These are phyloP conservation scores for Brachyalestes nurse DNA, from an alignment of 2,797 vertebrate species.

Conservation along the genomic window DNA sequence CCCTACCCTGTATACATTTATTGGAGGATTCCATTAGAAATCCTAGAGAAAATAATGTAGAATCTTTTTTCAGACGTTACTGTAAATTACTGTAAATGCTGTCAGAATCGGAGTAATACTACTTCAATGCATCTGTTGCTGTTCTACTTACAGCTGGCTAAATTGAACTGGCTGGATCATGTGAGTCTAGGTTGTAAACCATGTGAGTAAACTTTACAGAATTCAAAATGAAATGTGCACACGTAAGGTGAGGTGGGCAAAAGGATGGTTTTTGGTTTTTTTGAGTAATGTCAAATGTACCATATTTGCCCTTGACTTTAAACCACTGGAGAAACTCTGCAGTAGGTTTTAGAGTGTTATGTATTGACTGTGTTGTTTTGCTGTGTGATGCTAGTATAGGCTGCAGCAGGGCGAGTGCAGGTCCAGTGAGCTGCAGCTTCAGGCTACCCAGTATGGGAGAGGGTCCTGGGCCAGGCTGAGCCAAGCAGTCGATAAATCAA, in stretches of 20 bases:
- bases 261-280: slow-evolving; percentile 58
- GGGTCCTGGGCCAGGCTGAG: slow-evolving; percentile 60
- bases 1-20: no score
- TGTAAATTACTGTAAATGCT: not conserved
- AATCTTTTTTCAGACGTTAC: not conserved
- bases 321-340: not conserved
- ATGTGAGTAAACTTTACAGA: not conserved
- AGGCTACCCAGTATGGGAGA: slow-evolving; percentile 77
- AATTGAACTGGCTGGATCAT: not conserved
- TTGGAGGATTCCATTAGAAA: no score
- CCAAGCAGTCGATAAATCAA: slow-evolving; percentile 82
- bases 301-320: slow-evolving; percentile 14
- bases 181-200: not conserved
- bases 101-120: not conserved
- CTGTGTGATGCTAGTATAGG: slow-evolving; percentile 21
- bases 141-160: not conserved
- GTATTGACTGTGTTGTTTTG: slow-evolving; percentile 55
- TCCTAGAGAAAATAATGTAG: not conserved
- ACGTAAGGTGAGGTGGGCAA: slow-evolving; percentile 47
- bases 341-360: slow-evolving; percentile 14
- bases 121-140: not conserved
- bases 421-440: slow-evolving; percentile 68
- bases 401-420: slow-evolving; percentile 40
- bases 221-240: not conserved
- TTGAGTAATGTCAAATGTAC: slow-evolving; percentile 12